phyloP scores from a whole-genome alignment of 2,113 vertebrate genomes.

The Oostethus manadensis region DNA sequence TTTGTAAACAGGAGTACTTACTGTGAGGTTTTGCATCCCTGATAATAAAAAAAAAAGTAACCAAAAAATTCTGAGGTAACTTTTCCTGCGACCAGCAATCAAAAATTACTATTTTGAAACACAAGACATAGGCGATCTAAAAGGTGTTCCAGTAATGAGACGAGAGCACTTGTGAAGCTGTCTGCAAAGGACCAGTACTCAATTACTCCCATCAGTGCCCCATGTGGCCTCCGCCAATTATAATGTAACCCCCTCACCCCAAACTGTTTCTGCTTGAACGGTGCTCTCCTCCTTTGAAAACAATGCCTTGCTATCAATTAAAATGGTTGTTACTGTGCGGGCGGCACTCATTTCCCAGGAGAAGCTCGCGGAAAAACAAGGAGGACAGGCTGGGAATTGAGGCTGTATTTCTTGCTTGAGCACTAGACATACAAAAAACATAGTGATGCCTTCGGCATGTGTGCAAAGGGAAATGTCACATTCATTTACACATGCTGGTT shows the following conservation, averaged over 20 bases:
- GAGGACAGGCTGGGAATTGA: neutral
- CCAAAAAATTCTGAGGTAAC: neutral
- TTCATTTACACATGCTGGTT: neutral
- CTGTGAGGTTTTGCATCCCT: constrained; percentile 71
- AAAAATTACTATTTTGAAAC: neutral
- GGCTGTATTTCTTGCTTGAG: too few relatives aligned
- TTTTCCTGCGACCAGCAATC: neutral
- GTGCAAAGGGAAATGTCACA: neutral
- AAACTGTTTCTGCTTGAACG: constrained; percentile 44
- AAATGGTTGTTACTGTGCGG: constrained; percentile 34
- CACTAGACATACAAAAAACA: neutral
- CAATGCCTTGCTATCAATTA: constrained; percentile 47
- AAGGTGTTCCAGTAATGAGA: constrained; percentile 5
- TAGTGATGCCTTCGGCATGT: neutral
- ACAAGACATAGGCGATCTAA: constrained; percentile 6
- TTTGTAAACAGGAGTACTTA: constrained; percentile 38
- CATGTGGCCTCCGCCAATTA: constrained; percentile 63
- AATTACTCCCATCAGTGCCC: constrained; percentile 54
- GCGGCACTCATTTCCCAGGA: constrained; percentile 26
- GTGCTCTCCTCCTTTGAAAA: constrained; percentile 42
- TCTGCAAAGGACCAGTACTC: constrained; percentile 45
- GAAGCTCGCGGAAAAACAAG: constrained; percentile 49
- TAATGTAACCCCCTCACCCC: constrained; percentile 50
- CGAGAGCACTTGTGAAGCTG: constrained; percentile 36
- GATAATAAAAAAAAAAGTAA: constrained; percentile 5